Evolutionary conservation across 2,797 vertebrate genomes (phyloP).

Genomic region (Scyliorhinus canicula): DNA sequence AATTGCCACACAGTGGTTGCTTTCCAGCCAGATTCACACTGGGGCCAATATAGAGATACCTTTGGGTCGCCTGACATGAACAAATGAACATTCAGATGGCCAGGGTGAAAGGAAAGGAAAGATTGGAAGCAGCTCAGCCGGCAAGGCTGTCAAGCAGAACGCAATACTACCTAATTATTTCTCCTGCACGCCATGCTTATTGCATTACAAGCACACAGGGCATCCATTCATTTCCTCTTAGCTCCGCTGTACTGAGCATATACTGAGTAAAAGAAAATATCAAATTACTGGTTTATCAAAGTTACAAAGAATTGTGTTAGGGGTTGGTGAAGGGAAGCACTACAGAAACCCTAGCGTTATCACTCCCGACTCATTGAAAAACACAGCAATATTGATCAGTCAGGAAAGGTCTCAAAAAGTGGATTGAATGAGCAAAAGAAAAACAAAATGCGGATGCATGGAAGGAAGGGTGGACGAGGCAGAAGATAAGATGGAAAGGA

Average conservation of each 20-base stretch:
- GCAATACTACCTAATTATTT: neutral
- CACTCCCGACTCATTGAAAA: neutral
- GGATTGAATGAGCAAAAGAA: neutral
- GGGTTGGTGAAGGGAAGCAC: neutral
- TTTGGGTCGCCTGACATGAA: neutral
- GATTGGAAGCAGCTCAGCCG: neutral
- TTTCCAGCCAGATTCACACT: neutral
- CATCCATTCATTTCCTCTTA: constrained; percentile 30
- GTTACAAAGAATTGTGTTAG: neutral
- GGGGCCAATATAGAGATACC: neutral
- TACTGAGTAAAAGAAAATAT: neutral
- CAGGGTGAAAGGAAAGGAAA: neutral
- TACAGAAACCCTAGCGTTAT: neutral
- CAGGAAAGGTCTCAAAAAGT: neutral
- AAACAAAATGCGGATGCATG: neutral
- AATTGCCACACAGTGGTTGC: neutral
- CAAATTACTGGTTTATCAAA: neutral
- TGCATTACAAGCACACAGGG: constrained; percentile 21
- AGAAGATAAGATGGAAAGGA: neutral
- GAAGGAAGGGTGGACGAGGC: neutral
- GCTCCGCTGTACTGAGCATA: constrained; percentile 1
- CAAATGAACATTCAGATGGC: neutral
- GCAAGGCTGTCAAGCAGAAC: constrained; percentile 21
- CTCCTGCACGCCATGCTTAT: neutral
- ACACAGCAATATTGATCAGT: neutral